Base-by-base conservation (phyloP, 2,113 vertebrate genomes). In the Arenaria interpres region DNA sequence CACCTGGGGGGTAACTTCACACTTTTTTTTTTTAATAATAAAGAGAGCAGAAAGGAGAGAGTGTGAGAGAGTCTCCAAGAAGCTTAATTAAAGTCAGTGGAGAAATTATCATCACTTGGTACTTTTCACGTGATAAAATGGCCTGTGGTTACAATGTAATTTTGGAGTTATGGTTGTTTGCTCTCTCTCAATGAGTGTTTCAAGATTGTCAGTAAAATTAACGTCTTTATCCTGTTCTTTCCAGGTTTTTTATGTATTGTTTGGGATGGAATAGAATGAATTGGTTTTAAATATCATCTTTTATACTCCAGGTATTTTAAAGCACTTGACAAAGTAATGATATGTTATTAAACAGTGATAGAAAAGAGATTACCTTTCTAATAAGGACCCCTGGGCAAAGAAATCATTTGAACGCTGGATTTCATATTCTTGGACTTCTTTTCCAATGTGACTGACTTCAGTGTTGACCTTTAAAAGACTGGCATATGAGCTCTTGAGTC, bases 351-450 rank as follows among this genome's bases (percentile, higher is more conserved):
- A 94, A 88, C 54, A 89, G 72, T 59, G 83, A 89, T 87, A 88
- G 77, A 95, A 93, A 89, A 91, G 86, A 89, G 86, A 96, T 96
- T 96, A 73, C 77, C 63, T 89, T 95, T 89, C 92, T 94, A 94
- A 96, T 87, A 94, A 93, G 89, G 54, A 89, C 84, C 51, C n/a
- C 41, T 68, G 80, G 86, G 96, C 74, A 95, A 85, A 92, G 88
- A 91, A 96, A 83, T 89, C 0, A 72, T 95, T 92, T 87, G 80
- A 80, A 77, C 18, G 3, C 46, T 63, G 46, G 73, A 56, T 96
- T 96, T 95, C 66, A 37, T 74, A 66, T 74, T 82, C 84, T 89
- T 89, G 66, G 80, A 71, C 90, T 96, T 59, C 41, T 89, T 94
- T 93, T 88, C 54, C 71, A 67, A 53, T 79, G 68, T 96, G 89